Evolutionary conservation across 2,113 vertebrate species (phyloP).

Genomic region (Indri indri): DNA sequence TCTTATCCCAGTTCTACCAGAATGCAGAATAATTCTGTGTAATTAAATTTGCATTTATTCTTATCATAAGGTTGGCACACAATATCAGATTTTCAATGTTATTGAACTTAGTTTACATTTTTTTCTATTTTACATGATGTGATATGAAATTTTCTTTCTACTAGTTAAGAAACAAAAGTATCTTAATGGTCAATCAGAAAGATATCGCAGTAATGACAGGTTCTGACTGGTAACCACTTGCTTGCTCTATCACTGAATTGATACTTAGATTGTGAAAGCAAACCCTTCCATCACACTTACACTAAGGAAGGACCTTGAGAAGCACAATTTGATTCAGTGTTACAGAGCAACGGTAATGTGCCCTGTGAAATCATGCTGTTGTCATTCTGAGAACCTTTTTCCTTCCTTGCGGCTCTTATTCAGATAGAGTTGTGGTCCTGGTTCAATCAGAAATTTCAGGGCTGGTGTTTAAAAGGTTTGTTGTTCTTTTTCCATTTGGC

Average conservation of each 20-base stretch:
- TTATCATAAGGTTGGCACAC: background rate
- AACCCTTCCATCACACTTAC: background rate
- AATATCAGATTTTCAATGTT: background rate
- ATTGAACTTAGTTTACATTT: background rate
- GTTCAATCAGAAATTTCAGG: background rate
- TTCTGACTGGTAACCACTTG: background rate
- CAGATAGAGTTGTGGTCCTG: background rate
- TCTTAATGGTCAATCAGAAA: background rate
- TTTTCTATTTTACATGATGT: background rate
- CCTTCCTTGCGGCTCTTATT: background rate
- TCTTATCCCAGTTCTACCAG: background rate
- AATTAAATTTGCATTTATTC: background rate
- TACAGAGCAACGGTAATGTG: accelerated
- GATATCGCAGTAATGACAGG: background rate
- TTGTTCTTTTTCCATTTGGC: background rate
- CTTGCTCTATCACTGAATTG: background rate
- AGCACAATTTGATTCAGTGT: background rate
- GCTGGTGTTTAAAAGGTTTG: background rate
- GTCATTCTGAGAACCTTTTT: background rate
- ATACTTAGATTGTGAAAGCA: background rate
- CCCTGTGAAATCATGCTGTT: background rate
- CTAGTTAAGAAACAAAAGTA: background rate
- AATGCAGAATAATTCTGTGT: background rate
- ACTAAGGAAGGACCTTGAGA: background rate
- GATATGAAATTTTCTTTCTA: background rate